These are phyloP conservation scores for Coptotermes formosanus DNA, from an alignment of 1,140 invertebrate species.

Conservation along the genomic window DNA sequence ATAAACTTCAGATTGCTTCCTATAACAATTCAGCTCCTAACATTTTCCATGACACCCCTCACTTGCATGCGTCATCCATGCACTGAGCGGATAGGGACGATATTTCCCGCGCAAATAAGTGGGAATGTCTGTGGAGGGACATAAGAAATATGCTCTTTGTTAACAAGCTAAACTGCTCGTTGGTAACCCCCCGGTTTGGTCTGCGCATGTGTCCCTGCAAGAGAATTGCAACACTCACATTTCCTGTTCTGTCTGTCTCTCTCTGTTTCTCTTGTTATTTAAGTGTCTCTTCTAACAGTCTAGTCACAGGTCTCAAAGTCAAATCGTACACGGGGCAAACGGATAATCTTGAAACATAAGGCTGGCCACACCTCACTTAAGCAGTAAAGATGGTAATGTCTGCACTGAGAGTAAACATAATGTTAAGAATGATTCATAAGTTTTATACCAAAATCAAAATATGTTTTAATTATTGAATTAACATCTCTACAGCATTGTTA, in stretches of 20 bases:
- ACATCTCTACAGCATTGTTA: no score
- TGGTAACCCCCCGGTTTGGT: neutral
- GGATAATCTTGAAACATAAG: no score
- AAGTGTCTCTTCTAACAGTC: no score
- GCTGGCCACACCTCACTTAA: no score
- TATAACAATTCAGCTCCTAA: neutral
- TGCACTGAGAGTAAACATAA: no score
- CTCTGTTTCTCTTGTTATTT: neutral
- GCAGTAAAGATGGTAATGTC: no score
- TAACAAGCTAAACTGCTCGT: neutral
- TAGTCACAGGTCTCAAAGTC: no score
- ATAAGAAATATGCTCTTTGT: neutral
- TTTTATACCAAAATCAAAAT: no score
- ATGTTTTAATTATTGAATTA: no score
- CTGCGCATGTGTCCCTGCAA: neutral
- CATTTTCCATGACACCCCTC: neutral
- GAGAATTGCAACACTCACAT: neutral
- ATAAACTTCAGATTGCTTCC: neutral
- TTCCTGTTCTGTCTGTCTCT: neutral
- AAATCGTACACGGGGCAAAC: no score
- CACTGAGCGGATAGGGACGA: neutral
- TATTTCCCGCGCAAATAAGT: neutral
- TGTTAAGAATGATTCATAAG: no score
- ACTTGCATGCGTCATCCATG: neutral
- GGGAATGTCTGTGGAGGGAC: neutral